These are phyloP conservation scores for Nothura maculosa DNA, from an alignment of 2,797 vertebrate species.

Conservation along the genomic window DNA sequence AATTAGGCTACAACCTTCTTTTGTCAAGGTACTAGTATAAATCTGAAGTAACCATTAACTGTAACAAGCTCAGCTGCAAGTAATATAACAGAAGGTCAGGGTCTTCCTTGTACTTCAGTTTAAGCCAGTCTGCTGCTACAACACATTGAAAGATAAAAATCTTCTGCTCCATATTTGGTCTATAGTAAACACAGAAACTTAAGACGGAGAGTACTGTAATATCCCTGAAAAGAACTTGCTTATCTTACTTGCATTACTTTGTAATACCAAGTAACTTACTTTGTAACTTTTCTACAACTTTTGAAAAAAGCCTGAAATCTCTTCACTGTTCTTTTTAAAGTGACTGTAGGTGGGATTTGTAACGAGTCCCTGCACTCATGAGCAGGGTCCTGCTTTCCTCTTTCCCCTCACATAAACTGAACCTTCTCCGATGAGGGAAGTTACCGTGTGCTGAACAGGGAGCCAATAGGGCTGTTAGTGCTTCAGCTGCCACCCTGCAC, in stretches of 20 bases:
- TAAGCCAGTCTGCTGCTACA: neutral
- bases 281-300: neutral
- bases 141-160: neutral
- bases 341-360: neutral
- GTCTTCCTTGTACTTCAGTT: neutral
- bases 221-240: neutral
- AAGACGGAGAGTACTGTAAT: neutral
- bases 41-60: neutral
- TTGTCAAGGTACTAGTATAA: neutral
- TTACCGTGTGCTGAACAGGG: neutral
- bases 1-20: neutral
- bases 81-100: no score
- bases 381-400: neutral
- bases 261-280: no score
- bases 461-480: neutral
- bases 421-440: no score
- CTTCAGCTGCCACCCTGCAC: neutral
- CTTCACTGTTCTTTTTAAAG: neutral
- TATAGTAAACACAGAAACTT: neutral
- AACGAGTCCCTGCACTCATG: rapidly evolving
- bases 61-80: neutral
- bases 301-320: neutral
- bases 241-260: no score
- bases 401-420: rapidly evolving
- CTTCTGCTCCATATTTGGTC: neutral